Evolutionary conservation across 1,140 invertebrate species (phyloP), one percentile per base, ranked within the genome.

Genomic region (Stenopsyche tienmushanensis): DNA sequence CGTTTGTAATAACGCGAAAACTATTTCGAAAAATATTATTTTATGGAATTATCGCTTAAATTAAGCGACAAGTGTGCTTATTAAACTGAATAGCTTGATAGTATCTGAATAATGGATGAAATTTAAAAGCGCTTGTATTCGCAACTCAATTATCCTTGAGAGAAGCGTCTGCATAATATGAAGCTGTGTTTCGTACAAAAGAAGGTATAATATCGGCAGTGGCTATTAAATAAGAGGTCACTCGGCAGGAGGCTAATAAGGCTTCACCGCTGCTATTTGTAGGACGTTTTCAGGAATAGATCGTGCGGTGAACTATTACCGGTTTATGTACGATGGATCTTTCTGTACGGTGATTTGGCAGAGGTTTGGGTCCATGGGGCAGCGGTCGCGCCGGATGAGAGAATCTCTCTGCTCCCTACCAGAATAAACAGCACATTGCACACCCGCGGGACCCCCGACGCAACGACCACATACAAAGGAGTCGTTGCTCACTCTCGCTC

Each of bases 221-320:
- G 57, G 24, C 47, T 62, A 45, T 66, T 66, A 66, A 66, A 53
- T 26, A 50, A 44, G 55, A 29, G n/a, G 15, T 44, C n/a, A n/a
- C n/a, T n/a, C 47, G 49, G 64, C 50, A 18, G 21, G 55, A 57
- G 57, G 45, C 65, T 62, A 63, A 63, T 62, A 67, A 55, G 59
- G 62, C 65, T 58, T 54, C 47, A 64, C 59, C 52, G 63, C 53
- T 15, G 49, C 54, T 66, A 70, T 70, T 66, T 70, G 64, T 67
- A 44, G 18, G 26, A 17, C 64, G 55, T 60, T 69, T 70, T 47
- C 23, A 55, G 34, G 41, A 24, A 70, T 70, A 66, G 68, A 66
- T 66, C 45, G 60, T 70, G 68, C 29, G 68, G 68, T 66, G 62
- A 50, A 55, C 59, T 60, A 60, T 60, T 47, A 47, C 57, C 57